phyloP scores from a whole-genome alignment of 2,113 vertebrate species.

The Natator depressus region DNA sequence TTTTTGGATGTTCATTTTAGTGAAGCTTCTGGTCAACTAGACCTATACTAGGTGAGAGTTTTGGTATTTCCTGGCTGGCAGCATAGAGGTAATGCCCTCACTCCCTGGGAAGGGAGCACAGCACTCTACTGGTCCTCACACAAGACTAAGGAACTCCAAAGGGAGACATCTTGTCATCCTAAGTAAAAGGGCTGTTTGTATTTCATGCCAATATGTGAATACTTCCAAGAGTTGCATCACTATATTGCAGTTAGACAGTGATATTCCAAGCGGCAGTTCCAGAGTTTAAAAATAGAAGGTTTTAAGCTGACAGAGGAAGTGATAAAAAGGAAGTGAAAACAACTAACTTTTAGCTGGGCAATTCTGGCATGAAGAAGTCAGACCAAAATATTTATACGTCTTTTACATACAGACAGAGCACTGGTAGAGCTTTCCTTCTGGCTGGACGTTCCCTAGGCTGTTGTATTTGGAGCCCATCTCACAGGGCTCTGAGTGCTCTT shows the following conservation, averaged over 20 bases:
- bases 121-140: neutral
- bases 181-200: neutral
- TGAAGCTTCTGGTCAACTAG: neutral
- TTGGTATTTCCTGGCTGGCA: neutral
- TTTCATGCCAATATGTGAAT: accelerated
- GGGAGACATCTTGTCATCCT: neutral
- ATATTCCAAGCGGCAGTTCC: neutral
- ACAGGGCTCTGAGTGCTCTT: too few relatives aligned
- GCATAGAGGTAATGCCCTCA: neutral
- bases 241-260: neutral
- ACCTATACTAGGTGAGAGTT: neutral
- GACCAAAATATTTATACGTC: neutral
- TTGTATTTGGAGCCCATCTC: neutral
- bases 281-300: neutral
- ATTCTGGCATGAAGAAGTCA: neutral
- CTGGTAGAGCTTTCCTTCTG: neutral
- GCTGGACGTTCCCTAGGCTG: neutral
- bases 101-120: neutral
- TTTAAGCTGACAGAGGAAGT: neutral
- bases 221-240: neutral
- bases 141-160: neutral
- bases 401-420: neutral
- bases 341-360: neutral
- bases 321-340: slow-evolving; percentile 20
- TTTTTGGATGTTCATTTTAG: neutral